These are phyloP conservation scores for Cosmorhoe ocellata DNA, from an alignment of 2,888 invertebrate species.

Conservation along the genomic window DNA sequence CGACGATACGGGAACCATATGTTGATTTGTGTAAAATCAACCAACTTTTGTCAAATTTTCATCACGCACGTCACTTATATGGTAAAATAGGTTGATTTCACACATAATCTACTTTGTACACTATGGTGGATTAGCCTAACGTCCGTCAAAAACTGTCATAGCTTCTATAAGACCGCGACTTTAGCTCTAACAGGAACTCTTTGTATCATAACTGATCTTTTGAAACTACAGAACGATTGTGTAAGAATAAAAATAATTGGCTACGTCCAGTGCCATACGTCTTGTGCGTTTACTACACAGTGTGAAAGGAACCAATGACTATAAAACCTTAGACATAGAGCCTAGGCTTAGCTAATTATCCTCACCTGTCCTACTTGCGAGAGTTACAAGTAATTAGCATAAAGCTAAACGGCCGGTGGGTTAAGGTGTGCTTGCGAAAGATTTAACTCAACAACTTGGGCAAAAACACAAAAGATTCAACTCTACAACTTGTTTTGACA, in stretches of 20 bases:
- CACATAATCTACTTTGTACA: no score
- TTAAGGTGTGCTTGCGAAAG: constrained; percentile 6
- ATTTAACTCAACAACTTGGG: constrained; percentile 9
- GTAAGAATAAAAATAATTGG: constrained; percentile 11
- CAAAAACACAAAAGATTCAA: constrained; percentile 13
- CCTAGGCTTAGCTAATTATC: constrained; percentile 18
- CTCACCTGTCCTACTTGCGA: constrained; percentile 23
- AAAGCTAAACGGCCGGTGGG: constrained; percentile 22
- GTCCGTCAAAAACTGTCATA: no score
- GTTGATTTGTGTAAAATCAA: no score
- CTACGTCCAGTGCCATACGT: neutral
- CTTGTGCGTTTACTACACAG: neutral
- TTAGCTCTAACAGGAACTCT: no score
- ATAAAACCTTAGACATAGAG: neutral
- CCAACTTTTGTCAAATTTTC: no score
- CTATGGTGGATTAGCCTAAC: no score
- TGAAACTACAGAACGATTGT: neutral
- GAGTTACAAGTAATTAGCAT: constrained; percentile 22
- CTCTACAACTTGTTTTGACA: constrained; percentile 7
- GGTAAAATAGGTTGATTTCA: no score
- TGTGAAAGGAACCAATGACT: neutral
- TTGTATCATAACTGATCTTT: no score
- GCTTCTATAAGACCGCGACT: no score
- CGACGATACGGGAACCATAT: no score
- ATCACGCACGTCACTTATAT: no score